phyloP scores from a whole-genome alignment of 2,797 vertebrate genomes.

The Etheostoma perlongum region DNA sequence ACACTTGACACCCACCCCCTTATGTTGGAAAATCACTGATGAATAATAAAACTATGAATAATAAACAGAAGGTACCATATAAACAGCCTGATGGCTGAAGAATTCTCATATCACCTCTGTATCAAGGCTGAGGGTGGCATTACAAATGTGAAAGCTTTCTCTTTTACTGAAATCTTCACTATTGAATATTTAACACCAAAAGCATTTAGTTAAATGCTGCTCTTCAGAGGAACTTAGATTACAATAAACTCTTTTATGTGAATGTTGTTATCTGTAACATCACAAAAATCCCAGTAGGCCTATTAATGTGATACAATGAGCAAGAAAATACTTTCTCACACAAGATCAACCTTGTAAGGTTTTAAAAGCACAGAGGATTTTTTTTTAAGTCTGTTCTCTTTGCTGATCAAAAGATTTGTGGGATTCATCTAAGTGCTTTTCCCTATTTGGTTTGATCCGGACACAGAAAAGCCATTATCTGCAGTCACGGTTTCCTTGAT shows the following conservation, averaged over 20 bases:
- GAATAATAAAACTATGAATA: constrained; percentile 10
- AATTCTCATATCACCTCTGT: constrained; percentile 8
- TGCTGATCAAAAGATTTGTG: constrained; percentile 57
- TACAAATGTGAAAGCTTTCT: constrained; percentile 12
- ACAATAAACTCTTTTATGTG: constrained; percentile 31
- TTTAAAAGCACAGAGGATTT: constrained; percentile 37
- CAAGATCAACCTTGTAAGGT: constrained; percentile 26
- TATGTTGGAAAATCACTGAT: constrained; percentile 12
- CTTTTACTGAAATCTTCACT: constrained; percentile 31
- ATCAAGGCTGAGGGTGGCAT: neutral
- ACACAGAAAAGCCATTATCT: constrained; percentile 69
- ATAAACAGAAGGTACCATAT: neutral
- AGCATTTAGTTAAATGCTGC: constrained; percentile 31
- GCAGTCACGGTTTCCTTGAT: constrained; percentile 41
- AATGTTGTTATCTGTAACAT: constrained; percentile 20
- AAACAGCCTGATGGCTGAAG: neutral
- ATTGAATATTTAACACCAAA: constrained; percentile 48
- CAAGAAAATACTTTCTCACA: constrained; percentile 25
- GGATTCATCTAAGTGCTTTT: constrained; percentile 70
- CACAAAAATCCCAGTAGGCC: constrained; percentile 13
- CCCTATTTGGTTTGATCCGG: constrained; percentile 65
- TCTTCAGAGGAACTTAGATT: constrained; percentile 20
- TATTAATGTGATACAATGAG: constrained; percentile 19
- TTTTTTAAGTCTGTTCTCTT: constrained; percentile 27
- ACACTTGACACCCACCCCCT: neutral